These are phyloP conservation scores for Coelopa frigida DNA, from an alignment of 1,140 invertebrate species.

Conservation along the genomic window DNA sequence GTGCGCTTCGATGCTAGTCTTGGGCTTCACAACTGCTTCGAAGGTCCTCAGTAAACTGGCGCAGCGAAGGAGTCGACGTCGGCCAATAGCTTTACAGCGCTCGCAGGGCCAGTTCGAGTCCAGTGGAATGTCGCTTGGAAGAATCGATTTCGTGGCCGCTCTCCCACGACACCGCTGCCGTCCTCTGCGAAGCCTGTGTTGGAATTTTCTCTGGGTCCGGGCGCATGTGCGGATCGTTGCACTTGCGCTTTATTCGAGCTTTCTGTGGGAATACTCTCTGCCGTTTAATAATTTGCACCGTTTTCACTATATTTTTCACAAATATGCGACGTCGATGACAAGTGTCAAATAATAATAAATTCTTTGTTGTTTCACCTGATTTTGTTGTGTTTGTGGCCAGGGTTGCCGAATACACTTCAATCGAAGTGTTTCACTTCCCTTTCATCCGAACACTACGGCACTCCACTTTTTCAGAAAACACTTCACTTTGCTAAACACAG, in stretches of 20 bases:
- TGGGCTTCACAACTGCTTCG: constrained; percentile 28
- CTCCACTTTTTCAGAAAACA: too few relatives aligned
- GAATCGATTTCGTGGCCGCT: background rate
- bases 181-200: constrained; percentile 2
- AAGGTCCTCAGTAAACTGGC: constrained; percentile 44
- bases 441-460: too few relatives aligned
- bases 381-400: too few relatives aligned
- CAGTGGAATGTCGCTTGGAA: background rate
- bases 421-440: too few relatives aligned
- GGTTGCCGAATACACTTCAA: too few relatives aligned
- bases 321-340: too few relatives aligned
- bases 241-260: background rate
- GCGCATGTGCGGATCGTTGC: background rate
- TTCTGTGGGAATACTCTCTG: too few relatives aligned
- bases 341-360: too few relatives aligned
- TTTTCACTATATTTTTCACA: too few relatives aligned
- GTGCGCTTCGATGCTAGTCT: constrained; percentile 13
- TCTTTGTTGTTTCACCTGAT: too few relatives aligned
- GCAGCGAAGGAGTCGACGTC: constrained; percentile 9
- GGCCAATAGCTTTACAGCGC: background rate
- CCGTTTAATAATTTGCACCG: too few relatives aligned
- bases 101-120: background rate
- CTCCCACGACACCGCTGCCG: constrained; percentile 1
- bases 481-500: too few relatives aligned
- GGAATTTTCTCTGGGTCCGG: background rate